A percentile compares a stretch with the other conserved stretches of the same genome.
Conservation (phyloP, 2,888 invertebrate species). For the Phengaris arion region DNA sequence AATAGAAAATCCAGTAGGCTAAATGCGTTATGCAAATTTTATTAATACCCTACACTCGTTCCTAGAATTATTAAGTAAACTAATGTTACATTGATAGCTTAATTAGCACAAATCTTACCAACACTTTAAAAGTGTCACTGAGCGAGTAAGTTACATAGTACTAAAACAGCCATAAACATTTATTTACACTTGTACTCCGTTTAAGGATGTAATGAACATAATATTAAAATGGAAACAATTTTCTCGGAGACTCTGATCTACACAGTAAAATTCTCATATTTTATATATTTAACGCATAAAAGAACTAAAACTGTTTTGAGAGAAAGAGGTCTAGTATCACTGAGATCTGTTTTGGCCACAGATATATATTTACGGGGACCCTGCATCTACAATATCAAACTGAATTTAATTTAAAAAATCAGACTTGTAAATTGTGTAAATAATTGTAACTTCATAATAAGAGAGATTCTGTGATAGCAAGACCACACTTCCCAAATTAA, state of each 20-base stretch:
- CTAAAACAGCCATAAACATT: constrained; percentile 16
- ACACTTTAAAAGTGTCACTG: constrained; percentile 6
- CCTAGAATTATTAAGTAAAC: constrained; percentile 7
- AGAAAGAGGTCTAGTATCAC: not conserved
- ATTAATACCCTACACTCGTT: not conserved
- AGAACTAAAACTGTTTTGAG: constrained; percentile 12
- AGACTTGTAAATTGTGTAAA: not conserved
- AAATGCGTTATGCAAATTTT: not conserved
- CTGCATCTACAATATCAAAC: not conserved
- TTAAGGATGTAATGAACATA: not conserved
- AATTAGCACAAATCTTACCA: not conserved
- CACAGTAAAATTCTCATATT: constrained; percentile 11
- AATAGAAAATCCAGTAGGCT: not conserved
- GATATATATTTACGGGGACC: not conserved
- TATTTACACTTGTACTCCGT: constrained; percentile 10
- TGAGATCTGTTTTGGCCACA: not conserved
- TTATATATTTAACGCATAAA: constrained; percentile 2
- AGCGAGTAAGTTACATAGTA: constrained; percentile 1
- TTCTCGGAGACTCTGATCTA: not conserved
- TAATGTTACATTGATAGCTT: constrained; percentile 18
- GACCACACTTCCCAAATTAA: not conserved
- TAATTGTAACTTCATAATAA: not conserved
- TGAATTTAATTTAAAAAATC: constrained; percentile 6
- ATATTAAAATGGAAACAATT: constrained; percentile 25
- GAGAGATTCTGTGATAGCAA: not conserved